A percentile compares a stretch with the other conserved stretches of the same genome.
Conservation (phyloP, 2,113 vertebrate genomes). For the Nerophis lumbriciformis region DNA sequence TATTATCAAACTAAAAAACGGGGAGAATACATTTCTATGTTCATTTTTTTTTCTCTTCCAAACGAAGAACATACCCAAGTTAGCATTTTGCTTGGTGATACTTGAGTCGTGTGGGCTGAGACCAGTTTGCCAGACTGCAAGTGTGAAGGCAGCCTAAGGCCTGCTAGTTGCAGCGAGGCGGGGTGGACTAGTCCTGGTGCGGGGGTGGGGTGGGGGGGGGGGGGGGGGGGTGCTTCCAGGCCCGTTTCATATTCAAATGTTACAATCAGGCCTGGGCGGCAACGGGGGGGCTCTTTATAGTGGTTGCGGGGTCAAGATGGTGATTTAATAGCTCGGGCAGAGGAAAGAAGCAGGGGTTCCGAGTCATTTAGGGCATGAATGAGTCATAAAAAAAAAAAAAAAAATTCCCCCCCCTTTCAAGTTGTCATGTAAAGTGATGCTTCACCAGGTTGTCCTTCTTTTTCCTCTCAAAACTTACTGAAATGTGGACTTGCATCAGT, state of each 20-base stretch:
- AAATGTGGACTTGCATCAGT: too few species aligned
- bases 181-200: slow-evolving; percentile 57
- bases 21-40: too few species aligned
- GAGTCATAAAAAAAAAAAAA: slow-evolving; percentile 70
- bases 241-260: slow-evolving; percentile 82
- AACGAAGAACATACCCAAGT: too few species aligned
- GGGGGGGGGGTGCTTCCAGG: slow-evolving; percentile 68
- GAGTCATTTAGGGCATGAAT: slow-evolving; percentile 73
- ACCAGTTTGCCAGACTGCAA: too few species aligned
- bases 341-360: slow-evolving; percentile 61
- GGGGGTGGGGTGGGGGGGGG: slow-evolving; percentile 10
- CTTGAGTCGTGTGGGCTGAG: too few species aligned
- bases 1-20: too few species aligned
- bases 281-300: slow-evolving; percentile 75
- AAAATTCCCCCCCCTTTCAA: slow-evolving; percentile 42
- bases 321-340: slow-evolving; percentile 75
- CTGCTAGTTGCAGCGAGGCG: not conserved
- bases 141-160: too few species aligned
- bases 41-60: too few species aligned
- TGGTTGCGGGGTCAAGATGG: slow-evolving; percentile 76
- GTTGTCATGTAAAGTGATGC: slow-evolving; percentile 65
- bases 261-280: slow-evolving; percentile 73
- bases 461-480: too few species aligned
- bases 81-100: too few species aligned
- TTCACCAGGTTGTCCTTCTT: too few species aligned